Evolutionary conservation across 2,797 vertebrate species (phyloP).

Genomic region (Etheostoma perlongum): DNA sequence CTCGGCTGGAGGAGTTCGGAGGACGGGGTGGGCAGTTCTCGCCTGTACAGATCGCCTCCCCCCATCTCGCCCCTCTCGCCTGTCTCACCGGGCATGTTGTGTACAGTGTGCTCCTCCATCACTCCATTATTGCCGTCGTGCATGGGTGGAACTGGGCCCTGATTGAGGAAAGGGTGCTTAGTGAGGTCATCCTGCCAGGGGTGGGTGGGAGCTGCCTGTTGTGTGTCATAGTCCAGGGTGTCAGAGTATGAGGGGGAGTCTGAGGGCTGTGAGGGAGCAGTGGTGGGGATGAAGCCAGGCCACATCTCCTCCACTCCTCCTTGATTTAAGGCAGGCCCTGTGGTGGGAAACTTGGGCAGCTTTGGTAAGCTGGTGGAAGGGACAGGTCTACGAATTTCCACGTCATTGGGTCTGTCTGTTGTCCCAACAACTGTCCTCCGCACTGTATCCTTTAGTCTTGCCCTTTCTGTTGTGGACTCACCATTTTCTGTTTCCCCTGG

Average conservation of each 20-base stretch:
- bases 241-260: conserved; percentile 67
- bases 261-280: conserved; percentile 49
- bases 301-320: conserved; percentile 33
- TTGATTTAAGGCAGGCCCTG: conserved; percentile 25
- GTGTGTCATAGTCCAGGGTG: conserved; percentile 67
- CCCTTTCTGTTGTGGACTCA: conserved; percentile 78
- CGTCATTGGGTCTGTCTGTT: conserved; percentile 79
- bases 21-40: conserved; percentile 77
- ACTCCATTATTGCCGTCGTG: conserved; percentile 34
- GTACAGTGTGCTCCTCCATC: conserved; percentile 72
- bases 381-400: conserved; percentile 70
- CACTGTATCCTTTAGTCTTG: conserved; percentile 46
- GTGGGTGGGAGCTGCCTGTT: conserved; percentile 74
- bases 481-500: conserved; percentile 73
- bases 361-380: conserved; percentile 64
- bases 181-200: conserved; percentile 71
- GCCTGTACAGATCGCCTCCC: conserved; percentile 80
- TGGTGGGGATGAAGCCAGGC: conserved; percentile 33
- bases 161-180: conserved; percentile 61
- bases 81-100: conserved; percentile 81
- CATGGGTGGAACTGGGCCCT: conserved; percentile 60
- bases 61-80: conserved; percentile 76
- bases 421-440: conserved; percentile 43
- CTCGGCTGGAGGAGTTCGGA: conserved; percentile 79
- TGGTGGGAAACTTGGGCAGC: conserved; percentile 55